Evolutionary conservation across 35 echinoderm and acorn worm species (phyloP).

Genomic region (Acanthaster planci): DNA sequence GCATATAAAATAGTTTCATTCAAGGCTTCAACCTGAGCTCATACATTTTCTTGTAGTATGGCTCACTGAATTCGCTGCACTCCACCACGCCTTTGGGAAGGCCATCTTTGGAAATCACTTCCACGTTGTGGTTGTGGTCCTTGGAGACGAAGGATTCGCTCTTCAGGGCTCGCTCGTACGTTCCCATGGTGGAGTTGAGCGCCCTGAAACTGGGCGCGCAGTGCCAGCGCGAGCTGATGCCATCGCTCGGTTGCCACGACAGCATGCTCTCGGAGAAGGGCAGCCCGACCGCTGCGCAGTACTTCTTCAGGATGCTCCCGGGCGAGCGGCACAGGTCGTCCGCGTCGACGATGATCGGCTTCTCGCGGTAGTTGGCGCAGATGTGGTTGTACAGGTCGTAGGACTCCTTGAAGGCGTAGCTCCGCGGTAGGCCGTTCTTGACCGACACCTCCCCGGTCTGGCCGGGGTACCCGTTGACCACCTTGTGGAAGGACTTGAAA

Average conservation of each 20-base stretch:
- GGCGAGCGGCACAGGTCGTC: conserved; percentile 42
- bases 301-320: conserved; percentile 29
- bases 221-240: conserved; percentile 23
- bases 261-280: conserved; percentile 32
- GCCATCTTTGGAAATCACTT: background rate
- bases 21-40: conserved; percentile 30
- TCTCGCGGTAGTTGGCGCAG: conserved; percentile 8
- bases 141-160: conserved; percentile 8
- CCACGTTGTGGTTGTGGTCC: background rate
- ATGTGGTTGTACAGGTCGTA: conserved; percentile 45
- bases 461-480: conserved; percentile 32
- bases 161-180: conserved; percentile 16
- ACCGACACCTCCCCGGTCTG: conserved; percentile 34
- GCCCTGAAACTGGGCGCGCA: conserved; percentile 1
- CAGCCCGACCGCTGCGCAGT: conserved; percentile 42
- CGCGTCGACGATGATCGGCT: conserved; percentile 55
- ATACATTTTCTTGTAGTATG: conserved; percentile 37
- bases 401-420: conserved; percentile 27
- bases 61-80: background rate
- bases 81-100: conserved; percentile 17
- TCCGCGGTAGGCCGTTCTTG: conserved; percentile 30
- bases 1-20: background rate
- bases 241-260: conserved; percentile 39
- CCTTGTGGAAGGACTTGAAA: conserved; percentile 31
- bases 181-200: conserved; percentile 32